Percentiles rank a stretch among this genome's conserved stretches.
Conservation (phyloP, 1,140 invertebrate genomes). For the Ericerus pela region DNA sequence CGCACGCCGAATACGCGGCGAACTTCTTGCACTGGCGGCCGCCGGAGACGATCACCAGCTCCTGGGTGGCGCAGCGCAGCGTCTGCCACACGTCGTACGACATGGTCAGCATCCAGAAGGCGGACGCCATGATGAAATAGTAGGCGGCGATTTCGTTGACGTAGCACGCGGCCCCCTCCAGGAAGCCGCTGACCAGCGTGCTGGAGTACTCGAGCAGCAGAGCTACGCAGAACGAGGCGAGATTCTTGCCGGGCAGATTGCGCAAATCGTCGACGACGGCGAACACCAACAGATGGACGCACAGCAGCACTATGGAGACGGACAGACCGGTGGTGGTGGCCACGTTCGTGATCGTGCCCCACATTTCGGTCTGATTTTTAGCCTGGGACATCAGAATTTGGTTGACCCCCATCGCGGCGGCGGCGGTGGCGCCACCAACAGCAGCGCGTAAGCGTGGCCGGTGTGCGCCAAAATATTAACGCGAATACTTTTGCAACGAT, state of each 20-base stretch:
- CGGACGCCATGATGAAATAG: conserved; percentile 38
- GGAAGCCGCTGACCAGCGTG: conserved; percentile 32
- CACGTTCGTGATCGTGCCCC: conserved; percentile 29
- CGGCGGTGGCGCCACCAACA: too few relatives aligned
- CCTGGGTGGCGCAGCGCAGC: conserved; percentile 34
- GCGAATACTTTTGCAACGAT: too few relatives aligned
- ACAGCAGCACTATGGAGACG: conserved; percentile 35
- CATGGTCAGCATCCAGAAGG: conserved; percentile 45
- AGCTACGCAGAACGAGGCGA: conserved; percentile 35
- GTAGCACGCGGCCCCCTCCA: conserved; percentile 26
- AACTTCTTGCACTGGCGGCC: conserved; percentile 33
- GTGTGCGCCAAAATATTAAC: too few relatives aligned
- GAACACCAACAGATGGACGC: conserved; percentile 35
- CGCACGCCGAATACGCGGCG: conserved; percentile 37
- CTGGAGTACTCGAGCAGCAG: conserved; percentile 34
- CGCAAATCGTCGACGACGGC: conserved; percentile 34
- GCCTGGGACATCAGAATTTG: too few relatives aligned
- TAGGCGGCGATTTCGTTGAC: conserved; percentile 34
- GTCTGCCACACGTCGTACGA: conserved; percentile 42
- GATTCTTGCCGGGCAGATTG: conserved; percentile 38
- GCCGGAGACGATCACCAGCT: conserved; percentile 31
- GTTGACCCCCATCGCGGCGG: too few relatives aligned
- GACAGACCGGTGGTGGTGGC: conserved; percentile 33
- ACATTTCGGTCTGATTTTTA: neutral
- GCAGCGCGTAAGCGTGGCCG: too few relatives aligned